Evolutionary conservation across 2,888 invertebrate genomes (phyloP), one percentile per base, ranked within the genome.

Genomic region (Therioaphis trifolii): DNA sequence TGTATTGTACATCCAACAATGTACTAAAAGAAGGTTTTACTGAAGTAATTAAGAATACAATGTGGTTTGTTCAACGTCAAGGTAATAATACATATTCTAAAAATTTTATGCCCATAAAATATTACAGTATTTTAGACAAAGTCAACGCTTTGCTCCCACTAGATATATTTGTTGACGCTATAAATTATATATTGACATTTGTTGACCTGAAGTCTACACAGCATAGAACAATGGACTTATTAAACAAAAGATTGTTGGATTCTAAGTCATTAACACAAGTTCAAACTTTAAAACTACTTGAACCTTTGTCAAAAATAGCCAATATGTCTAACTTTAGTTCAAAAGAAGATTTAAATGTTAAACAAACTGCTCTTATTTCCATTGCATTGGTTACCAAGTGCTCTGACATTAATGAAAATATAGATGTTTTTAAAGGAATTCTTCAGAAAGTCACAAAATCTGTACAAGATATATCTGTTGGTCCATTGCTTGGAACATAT

Each of bases 361-460:
- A 95, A 86, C 97, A 97, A 89, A 94, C 94, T 0, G 94, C 95
- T 0, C 89, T 98, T 43, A 91, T 96, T 66, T 93, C 95, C 0
- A 88, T 97, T 68, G 97, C 97, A 88, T 89, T 96, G 18, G 88
- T 97, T 14, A 84, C 84, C 1, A 84, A 84, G 43, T 55, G 80
- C 43, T 85, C 76, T 15, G 52, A 76, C 55, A 79, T 80, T 43
- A 61, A 78, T 35, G 79, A 85, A 29, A 71, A 84, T 61, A 18
- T 84, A 9, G 43, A 76, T 27, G 43, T 71, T 21, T 85, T 86
- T 35, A 85, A 82, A 27, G 71, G 69, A 21, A 84, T 85, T 80
- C 68, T 85, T 46, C 72, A 68, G 12, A 61, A 80, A 52, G 71
- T 85, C n/a, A 85, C 75, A 27, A 71, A 29, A 74, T 82, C 74